phyloP scores from a whole-genome alignment of 2,888 invertebrate genomes.

The Biston betularia region DNA sequence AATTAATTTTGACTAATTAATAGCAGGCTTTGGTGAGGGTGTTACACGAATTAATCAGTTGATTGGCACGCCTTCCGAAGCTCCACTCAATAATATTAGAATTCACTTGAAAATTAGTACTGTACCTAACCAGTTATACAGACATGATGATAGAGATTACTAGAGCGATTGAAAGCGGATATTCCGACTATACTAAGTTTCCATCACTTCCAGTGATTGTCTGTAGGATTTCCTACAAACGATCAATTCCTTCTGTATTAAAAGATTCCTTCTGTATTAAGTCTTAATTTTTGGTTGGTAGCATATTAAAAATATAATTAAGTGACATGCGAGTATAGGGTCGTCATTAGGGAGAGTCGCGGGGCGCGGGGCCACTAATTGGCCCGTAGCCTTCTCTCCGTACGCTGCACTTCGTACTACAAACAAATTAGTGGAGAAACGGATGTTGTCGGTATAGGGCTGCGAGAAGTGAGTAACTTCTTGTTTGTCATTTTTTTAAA shows the following conservation, averaged over 20 bases:
- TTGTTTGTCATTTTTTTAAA: too few relatives aligned
- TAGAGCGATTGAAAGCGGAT: neutral
- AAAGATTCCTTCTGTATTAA: neutral
- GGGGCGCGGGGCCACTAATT: constrained; percentile 69
- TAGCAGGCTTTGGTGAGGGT: constrained; percentile 73
- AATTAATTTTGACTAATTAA: constrained; percentile 79
- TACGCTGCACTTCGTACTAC: constrained; percentile 52
- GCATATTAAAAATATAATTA: constrained; percentile 59
- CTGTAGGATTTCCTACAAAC: too few relatives aligned
- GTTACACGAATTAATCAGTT: constrained; percentile 77
- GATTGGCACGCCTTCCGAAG: constrained; percentile 58
- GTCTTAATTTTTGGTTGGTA: neutral
- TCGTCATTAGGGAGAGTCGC: constrained; percentile 62
- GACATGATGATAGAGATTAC: neutral
- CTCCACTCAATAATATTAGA: constrained; percentile 40
- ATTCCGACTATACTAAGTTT: too few relatives aligned
- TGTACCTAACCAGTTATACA: neutral
- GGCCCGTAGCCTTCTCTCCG: constrained; percentile 65
- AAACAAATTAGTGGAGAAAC: constrained; percentile 77
- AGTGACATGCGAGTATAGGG: constrained; percentile 60
- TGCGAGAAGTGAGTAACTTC: constrained; percentile 45
- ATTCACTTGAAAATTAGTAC: constrained; percentile 1
- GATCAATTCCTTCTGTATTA: neutral
- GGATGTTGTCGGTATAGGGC: constrained; percentile 63
- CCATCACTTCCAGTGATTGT: too few relatives aligned